These are phyloP conservation scores for Cololabis saira DNA, from an alignment of 2,113 vertebrate species.

Conservation along the genomic window DNA sequence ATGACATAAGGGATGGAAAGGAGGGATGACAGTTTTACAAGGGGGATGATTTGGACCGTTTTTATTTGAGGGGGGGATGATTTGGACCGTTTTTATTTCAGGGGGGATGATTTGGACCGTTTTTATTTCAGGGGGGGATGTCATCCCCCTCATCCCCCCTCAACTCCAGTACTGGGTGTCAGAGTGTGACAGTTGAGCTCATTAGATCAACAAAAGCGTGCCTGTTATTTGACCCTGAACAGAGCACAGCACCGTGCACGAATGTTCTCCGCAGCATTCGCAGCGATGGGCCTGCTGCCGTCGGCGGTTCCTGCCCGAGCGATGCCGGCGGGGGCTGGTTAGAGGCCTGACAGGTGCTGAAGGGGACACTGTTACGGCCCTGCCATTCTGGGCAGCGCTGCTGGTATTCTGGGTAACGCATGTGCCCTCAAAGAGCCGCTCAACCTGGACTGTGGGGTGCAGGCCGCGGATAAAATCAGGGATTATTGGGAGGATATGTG, in stretches of 20 bases:
- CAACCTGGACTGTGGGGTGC: neutral
- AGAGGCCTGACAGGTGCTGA: constrained; percentile 63
- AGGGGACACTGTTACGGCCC: constrained; percentile 32
- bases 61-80: too few species aligned
- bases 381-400: constrained; percentile 32
- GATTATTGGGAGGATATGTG: neutral
- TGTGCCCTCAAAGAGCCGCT: neutral
- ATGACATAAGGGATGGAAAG: too few species aligned
- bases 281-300: constrained; percentile 22
- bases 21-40: too few species aligned
- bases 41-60: too few species aligned
- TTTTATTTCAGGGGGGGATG: too few species aligned
- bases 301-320: constrained; percentile 22
- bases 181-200: constrained; percentile 29
- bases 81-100: too few species aligned
- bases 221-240: constrained; percentile 43
- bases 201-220: constrained; percentile 37
- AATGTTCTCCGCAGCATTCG: constrained; percentile 42
- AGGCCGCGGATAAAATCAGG: neutral
- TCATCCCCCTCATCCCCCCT: too few species aligned
- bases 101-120: too few species aligned
- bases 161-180: too few species aligned
- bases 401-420: constrained; percentile 33
- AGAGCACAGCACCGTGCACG: constrained; percentile 31
- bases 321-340: constrained; percentile 38